Base-by-base conservation (phyloP, 2,113 vertebrate genomes). In the Brachyistius frenatus region DNA sequence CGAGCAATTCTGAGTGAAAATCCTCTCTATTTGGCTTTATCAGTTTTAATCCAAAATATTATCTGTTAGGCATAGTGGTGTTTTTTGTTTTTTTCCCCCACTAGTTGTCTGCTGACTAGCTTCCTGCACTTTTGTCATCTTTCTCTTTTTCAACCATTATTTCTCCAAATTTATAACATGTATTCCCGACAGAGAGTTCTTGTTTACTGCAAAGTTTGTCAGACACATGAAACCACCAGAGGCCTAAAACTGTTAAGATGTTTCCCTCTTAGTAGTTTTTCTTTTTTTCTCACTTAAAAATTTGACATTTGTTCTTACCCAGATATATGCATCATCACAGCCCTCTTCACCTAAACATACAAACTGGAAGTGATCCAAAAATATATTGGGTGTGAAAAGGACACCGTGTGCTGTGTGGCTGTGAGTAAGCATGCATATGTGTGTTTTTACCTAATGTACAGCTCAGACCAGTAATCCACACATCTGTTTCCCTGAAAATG, bases 401-500 rank as follows among this genome's bases (percentile, higher is more conserved):
- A 62, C 54, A 53, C 36, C 55, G 5, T 37, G 52, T 13, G 23
- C 36, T 31, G 6, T 72, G 35, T 37, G 55, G 16, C 46, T 71
- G 1, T 54, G 16, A 55, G 35, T 66, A 46, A 44, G 46, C 11
- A 62, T 83, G n/a, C 31, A 15, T 49, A 15, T 64, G 53, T 74
- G 35, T 74, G 11, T 68, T 60, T 33, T 73, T 32, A 75, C 36
- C 55, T 13, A 58, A 54, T 35, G n/a, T 54, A 49, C 31, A 8
- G 66, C 58, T 61, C 52, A 78, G 52, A 66, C 52, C 68, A 76
- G 66, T 78, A 73, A 78, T 64, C 52, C 36, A 33, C 13, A 46
- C 67, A 63, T 81, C 67, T 75, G 67, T 76, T 80, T 64, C 32
- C 39, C n/a, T 63, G 2, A 76, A 75, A 66, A 37, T 77, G 55